Evolutionary conservation across 1,140 invertebrate species (phyloP).

Genomic region (Drosophila parabipectinata): DNA sequence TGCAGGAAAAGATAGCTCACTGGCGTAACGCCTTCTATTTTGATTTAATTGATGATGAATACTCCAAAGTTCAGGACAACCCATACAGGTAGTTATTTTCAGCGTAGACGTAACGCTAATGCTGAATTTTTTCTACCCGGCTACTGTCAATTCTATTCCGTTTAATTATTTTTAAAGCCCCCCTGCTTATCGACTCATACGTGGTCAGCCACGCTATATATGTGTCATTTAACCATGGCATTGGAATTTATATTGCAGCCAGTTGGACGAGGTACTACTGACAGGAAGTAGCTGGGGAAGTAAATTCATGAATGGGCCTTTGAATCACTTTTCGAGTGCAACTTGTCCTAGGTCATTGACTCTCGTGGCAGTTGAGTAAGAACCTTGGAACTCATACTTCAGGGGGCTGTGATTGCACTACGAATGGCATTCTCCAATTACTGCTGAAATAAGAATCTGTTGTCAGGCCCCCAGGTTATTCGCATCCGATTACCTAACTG

Average conservation of each 20-base stretch:
- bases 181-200: conserved; percentile 26
- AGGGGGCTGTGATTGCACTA: background rate
- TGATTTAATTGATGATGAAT: conserved; percentile 55
- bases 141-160: conserved; percentile 11
- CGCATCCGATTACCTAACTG: conserved; percentile 35
- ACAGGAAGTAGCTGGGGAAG: conserved; percentile 56
- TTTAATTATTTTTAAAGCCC: conserved; percentile 57
- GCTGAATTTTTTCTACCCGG: conserved; percentile 34
- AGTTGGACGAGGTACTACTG: conserved; percentile 11
- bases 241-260: conserved; percentile 67
- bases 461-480: conserved; percentile 24
- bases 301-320: conserved; percentile 63
- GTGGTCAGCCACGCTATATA: conserved; percentile 32
- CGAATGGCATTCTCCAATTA: background rate
- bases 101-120: conserved; percentile 50
- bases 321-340: conserved; percentile 49
- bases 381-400: background rate
- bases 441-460: conserved; percentile 7
- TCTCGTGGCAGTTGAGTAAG: conserved; percentile 12
- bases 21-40: conserved; percentile 40
- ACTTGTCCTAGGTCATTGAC: conserved; percentile 54
- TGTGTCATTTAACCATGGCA: conserved; percentile 57
- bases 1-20: background rate
- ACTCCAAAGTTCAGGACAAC: conserved; percentile 59
- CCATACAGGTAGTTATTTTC: conserved; percentile 48